Conservation (phyloP, 2,888 invertebrate species). For the Cyaniris semiargus region DNA sequence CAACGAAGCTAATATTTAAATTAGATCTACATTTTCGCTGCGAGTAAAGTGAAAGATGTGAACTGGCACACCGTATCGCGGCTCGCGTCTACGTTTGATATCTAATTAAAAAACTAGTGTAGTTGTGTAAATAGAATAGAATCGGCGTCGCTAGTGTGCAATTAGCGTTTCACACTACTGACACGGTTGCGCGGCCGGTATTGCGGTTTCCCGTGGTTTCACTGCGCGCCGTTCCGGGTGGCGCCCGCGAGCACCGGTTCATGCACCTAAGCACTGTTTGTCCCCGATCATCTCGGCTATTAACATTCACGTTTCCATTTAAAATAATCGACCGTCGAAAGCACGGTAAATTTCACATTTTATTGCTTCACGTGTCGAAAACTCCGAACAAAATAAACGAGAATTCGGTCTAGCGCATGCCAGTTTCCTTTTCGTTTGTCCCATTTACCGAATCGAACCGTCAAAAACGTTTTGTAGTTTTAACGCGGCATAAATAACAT, state of each 20-base stretch:
- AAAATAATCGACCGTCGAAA: conserved; percentile 33
- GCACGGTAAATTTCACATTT: conserved; percentile 4
- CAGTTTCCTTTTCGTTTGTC: conserved; percentile 42
- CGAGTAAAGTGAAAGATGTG: conserved; percentile 23
- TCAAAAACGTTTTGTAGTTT: background rate
- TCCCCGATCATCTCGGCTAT: conserved; percentile 54
- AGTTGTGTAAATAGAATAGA: conserved; percentile 40
- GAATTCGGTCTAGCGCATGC: conserved; percentile 4
- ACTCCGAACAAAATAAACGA: background rate
- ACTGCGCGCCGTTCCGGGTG: conserved; percentile 77
- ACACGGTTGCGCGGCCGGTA: conserved; percentile 75
- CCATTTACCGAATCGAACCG: conserved; percentile 34
- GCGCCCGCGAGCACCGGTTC: conserved; percentile 69
- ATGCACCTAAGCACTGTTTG: conserved; percentile 64
- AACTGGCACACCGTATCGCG: conserved; percentile 7
- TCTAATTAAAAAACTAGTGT: conserved; percentile 34
- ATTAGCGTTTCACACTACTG: conserved; percentile 80
- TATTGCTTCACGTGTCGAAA: conserved; percentile 3
- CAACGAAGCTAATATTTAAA: conserved; percentile 11
- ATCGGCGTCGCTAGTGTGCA: conserved; percentile 63
- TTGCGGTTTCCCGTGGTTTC: conserved; percentile 79
- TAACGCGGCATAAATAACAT: conserved; percentile 14
- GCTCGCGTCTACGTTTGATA: conserved; percentile 16
- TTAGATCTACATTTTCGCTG: conserved; percentile 19
- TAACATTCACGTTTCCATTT: conserved; percentile 43